Conservation (phyloP, 2,113 vertebrate genomes). For the Trinectes maculatus region DNA sequence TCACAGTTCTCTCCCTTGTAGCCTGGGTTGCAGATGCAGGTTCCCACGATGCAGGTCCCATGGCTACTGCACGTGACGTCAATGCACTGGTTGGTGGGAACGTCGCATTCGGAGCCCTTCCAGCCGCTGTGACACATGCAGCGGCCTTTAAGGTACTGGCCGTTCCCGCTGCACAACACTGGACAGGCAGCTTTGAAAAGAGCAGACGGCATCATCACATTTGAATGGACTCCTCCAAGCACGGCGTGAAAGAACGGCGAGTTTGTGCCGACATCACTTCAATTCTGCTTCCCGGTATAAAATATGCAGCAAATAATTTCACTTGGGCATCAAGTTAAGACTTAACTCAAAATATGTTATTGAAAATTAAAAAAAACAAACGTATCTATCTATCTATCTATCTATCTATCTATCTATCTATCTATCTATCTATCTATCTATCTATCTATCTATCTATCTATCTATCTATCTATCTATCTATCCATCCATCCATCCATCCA, state of each 20-base stretch:
- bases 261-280: constrained; percentile 12
- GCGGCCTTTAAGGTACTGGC: constrained; percentile 96
- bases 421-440: too few species aligned
- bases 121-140: constrained; percentile 98
- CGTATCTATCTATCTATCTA: too few species aligned
- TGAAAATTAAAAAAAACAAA: constrained; percentile 15
- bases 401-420: too few species aligned
- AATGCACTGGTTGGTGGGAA: constrained; percentile 96
- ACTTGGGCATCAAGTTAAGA: constrained; percentile 10
- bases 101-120: constrained; percentile 96
- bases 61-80: constrained; percentile 93
- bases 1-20: constrained; percentile 99
- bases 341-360: background rate
- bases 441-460: too few species aligned
- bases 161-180: constrained; percentile 96
- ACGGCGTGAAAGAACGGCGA: constrained; percentile 48
- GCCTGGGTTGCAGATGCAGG: constrained; percentile 96
- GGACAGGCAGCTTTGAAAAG: constrained; percentile 90
- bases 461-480: too few species aligned
- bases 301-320: constrained; percentile 5
- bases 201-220: constrained; percentile 59
- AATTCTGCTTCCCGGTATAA: background rate
- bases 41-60: constrained; percentile 95
- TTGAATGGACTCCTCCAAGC: constrained; percentile 55
- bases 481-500: too few species aligned